A percentile compares a stretch with the other conserved stretches of the same genome.
phyloP scores from a whole-genome alignment of 1,140 invertebrate genomes.

The Schlechtendalia chinensis region DNA sequence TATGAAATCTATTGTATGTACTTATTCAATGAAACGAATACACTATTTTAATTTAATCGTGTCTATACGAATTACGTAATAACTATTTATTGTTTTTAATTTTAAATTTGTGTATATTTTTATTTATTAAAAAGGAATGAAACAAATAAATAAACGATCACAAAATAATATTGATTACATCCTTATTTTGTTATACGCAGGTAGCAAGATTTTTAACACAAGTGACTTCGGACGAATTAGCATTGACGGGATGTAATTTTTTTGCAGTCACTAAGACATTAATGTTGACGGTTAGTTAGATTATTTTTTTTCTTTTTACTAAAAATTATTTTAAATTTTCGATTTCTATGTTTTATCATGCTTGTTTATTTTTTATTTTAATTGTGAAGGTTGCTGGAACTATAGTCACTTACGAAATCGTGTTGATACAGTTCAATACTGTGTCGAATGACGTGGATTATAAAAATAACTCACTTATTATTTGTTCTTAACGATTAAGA shows the following conservation, averaged over 20 bases:
- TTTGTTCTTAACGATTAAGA: conserved; percentile 12
- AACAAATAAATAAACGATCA: too few relatives aligned
- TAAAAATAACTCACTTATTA: not conserved
- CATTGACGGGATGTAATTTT: conserved; percentile 66
- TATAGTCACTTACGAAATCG: conserved; percentile 69
- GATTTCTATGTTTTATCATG: not conserved
- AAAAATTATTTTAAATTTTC: not conserved
- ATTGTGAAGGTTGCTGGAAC: conserved; percentile 64
- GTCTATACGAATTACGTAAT: too few relatives aligned
- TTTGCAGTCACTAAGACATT: conserved; percentile 65
- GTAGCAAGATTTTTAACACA: conserved; percentile 65
- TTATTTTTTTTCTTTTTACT: not conserved
- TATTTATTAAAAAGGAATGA: too few relatives aligned
- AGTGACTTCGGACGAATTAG: conserved; percentile 63
- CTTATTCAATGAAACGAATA: too few relatives aligned
- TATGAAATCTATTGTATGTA: too few relatives aligned
- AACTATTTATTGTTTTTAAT: too few relatives aligned
- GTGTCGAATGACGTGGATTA: conserved; percentile 52
- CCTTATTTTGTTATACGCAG: conserved; percentile 58
- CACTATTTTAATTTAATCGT: too few relatives aligned
- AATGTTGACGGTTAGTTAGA: conserved; percentile 61
- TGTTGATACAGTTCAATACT: conserved; percentile 66
- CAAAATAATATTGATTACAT: too few relatives aligned
- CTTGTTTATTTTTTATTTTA: too few relatives aligned
- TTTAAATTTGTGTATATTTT: too few relatives aligned